Conservation (phyloP, 2,113 vertebrate genomes). For the Microtus ochrogaster region DNA sequence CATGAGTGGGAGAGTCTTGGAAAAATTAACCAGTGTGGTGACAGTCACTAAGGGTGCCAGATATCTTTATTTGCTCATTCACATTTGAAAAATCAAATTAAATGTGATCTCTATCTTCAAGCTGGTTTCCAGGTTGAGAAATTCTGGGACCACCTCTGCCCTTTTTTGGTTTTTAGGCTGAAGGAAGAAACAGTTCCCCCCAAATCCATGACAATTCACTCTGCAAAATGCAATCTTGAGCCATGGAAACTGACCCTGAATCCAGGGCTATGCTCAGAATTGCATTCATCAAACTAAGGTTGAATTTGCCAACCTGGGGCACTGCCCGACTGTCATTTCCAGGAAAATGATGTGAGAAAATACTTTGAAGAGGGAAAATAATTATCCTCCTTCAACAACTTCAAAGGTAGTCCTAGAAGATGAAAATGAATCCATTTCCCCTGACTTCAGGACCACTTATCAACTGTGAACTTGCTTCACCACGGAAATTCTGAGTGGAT, state of each 20-base stretch:
- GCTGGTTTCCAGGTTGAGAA: slow-evolving; percentile 67
- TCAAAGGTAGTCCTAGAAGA: slow-evolving; percentile 79
- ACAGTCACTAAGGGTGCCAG: slow-evolving; percentile 16
- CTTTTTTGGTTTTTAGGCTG: slow-evolving; percentile 77
- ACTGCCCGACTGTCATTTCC: slow-evolving; percentile 80
- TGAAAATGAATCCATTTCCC: slow-evolving; percentile 83
- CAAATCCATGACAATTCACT: slow-evolving; percentile 66
- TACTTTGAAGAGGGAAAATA: slow-evolving; percentile 81
- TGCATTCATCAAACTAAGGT: slow-evolving; percentile 75
- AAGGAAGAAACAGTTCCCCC: slow-evolving; percentile 71
- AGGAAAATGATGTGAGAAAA: slow-evolving; percentile 82
- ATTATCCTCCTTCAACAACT: slow-evolving; percentile 76
- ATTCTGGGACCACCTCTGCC: slow-evolving; percentile 66
- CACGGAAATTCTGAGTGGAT: slow-evolving; percentile 76
- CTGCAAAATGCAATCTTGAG: slow-evolving; percentile 76
- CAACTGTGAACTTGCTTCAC: slow-evolving; percentile 78
- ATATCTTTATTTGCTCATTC: slow-evolving; percentile 62
- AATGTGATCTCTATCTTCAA: slow-evolving; percentile 57
- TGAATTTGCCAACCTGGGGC: slow-evolving; percentile 71
- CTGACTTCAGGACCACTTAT: slow-evolving; percentile 80
- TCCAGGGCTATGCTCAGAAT: slow-evolving; percentile 71
- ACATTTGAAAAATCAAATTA: slow-evolving; percentile 58
- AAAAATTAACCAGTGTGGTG: slow-evolving; percentile 11
- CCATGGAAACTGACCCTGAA: slow-evolving; percentile 71
- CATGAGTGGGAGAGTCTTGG: background rate